phyloP scores from a whole-genome alignment of 2,113 vertebrate species.

The Cottus gobio region DNA sequence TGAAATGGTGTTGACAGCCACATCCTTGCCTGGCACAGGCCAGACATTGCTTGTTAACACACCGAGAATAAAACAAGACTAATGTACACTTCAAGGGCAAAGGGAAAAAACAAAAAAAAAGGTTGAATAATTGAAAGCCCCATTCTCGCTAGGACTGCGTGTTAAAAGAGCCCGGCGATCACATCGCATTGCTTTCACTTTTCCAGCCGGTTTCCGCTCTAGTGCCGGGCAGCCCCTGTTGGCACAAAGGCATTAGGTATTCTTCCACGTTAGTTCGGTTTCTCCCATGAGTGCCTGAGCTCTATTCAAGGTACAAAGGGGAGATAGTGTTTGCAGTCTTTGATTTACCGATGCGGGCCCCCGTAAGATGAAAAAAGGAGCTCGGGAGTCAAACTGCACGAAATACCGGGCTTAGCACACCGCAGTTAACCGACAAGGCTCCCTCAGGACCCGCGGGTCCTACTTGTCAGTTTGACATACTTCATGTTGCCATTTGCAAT shows the following conservation, averaged over 20 bases:
- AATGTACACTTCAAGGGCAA: conserved; percentile 77
- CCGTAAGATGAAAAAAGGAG: conserved; percentile 69
- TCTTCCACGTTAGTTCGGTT: conserved; percentile 69
- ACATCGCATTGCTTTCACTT: conserved; percentile 75
- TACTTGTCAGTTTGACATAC: conserved; percentile 70
- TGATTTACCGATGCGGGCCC: conserved; percentile 70
- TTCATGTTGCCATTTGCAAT: conserved; percentile 75
- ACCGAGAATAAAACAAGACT: conserved; percentile 66
- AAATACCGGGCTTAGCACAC: conserved; percentile 66
- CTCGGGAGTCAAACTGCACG: conserved; percentile 68
- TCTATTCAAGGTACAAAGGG: conserved; percentile 71
- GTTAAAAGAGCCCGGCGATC: conserved; percentile 73
- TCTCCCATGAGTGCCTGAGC: conserved; percentile 66
- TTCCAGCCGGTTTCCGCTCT: conserved; percentile 71
- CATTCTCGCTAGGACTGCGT: conserved; percentile 67
- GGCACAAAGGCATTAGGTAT: conserved; percentile 74
- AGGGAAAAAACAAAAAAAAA: conserved; percentile 65
- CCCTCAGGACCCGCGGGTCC: conserved; percentile 47
- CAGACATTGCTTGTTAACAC: conserved; percentile 76
- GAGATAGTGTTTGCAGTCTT: conserved; percentile 73
- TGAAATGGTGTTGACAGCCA: conserved; percentile 75
- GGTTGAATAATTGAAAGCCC: conserved; percentile 79
- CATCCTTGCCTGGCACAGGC: conserved; percentile 66
- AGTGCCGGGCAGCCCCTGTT: conserved; percentile 48
- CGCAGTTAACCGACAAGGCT: conserved; percentile 65